Percentiles rank a stretch among this genome's conserved stretches.
These are phyloP conservation scores for Brotula barbata DNA, from an alignment of 2,797 vertebrate species.

Conservation along the genomic window DNA sequence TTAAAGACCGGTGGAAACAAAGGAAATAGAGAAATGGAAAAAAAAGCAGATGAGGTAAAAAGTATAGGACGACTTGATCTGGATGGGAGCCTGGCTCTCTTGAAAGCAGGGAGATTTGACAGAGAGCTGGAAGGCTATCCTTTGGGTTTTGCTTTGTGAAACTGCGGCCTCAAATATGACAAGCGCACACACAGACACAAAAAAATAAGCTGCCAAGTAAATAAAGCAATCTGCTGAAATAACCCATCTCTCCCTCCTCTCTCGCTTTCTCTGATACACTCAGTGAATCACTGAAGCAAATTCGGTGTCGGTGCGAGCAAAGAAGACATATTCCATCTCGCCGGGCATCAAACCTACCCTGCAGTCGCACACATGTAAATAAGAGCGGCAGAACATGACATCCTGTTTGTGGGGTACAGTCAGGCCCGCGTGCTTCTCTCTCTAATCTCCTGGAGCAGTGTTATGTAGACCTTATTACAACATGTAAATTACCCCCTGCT, in stretches of 20 bases:
- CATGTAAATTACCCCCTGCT: constrained; percentile 74
- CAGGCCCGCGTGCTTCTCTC: constrained; percentile 9
- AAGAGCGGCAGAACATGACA: constrained; percentile 39
- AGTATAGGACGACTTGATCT: constrained; percentile 2
- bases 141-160: constrained; percentile 36
- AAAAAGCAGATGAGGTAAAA: neutral
- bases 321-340: constrained; percentile 61
- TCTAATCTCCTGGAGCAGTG: constrained; percentile 52
- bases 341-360: constrained; percentile 61
- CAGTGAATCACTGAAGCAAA: constrained; percentile 24
- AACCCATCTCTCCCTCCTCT: constrained; percentile 17
- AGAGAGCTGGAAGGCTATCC: constrained; percentile 30
- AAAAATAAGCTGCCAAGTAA: constrained; percentile 52
- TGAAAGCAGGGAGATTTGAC: constrained; percentile 23
- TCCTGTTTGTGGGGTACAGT: constrained; percentile 42
- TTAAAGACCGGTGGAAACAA: neutral
- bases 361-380: constrained; percentile 44
- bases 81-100: constrained; percentile 17
- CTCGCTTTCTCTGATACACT: neutral
- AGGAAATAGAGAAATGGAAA: too few relatives aligned
- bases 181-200: constrained; percentile 35
- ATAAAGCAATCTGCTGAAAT: constrained; percentile 60
- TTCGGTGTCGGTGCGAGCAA: constrained; percentile 35
- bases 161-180: constrained; percentile 33
- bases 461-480: constrained; percentile 67